Conservation (phyloP, 2,113 vertebrate species). For the Riparia riparia region DNA sequence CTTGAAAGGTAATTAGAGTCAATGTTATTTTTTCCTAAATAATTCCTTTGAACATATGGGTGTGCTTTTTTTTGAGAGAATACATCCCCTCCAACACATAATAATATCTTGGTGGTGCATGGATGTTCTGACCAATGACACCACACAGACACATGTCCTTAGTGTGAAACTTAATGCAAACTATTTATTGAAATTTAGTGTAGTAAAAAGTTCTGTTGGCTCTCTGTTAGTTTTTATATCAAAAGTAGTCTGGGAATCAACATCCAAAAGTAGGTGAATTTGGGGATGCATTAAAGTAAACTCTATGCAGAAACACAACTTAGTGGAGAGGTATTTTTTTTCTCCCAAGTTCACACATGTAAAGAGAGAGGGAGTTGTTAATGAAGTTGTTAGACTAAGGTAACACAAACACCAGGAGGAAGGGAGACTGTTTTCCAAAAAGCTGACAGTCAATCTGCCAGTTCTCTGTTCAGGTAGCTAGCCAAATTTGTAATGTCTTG, state of each 20-base stretch:
- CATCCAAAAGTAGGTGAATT: background rate
- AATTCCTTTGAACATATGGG: background rate
- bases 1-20: background rate
- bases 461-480: background rate
- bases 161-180: background rate
- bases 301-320: background rate
- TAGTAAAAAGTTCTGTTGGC: background rate
- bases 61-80: background rate
- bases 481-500: background rate
- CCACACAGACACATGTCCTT: fast-evolving
- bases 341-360: background rate
- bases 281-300: background rate
- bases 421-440: background rate
- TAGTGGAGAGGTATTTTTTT: background rate
- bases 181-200: background rate
- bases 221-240: background rate
- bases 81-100: background rate
- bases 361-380: background rate
- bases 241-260: background rate
- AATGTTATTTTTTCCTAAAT: background rate
- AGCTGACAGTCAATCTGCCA: background rate
- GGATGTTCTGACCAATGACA: background rate
- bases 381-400: background rate
- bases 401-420: background rate
- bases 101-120: fast-evolving